Conservation (phyloP, 1,140 invertebrate genomes). For the Stenopsyche tienmushanensis region DNA sequence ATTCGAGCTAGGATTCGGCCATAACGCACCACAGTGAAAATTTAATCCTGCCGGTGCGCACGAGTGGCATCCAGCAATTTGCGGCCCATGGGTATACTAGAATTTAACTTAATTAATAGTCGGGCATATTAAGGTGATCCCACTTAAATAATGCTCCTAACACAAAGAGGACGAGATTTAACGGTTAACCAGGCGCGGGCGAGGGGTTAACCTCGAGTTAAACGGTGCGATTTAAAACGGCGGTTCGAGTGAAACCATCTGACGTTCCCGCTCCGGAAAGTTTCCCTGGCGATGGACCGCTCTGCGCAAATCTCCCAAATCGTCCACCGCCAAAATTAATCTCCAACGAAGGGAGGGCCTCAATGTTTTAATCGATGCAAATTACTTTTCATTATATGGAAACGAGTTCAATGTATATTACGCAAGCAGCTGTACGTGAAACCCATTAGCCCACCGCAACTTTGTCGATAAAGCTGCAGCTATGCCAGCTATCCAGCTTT, state of each 20-base stretch:
- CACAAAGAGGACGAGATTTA: conserved; percentile 8
- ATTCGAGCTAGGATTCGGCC: too few relatives aligned
- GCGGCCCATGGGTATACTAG: conserved; percentile 6
- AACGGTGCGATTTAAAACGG: conserved; percentile 15
- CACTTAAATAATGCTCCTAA: conserved; percentile 14
- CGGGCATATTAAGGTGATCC: conserved; percentile 25
- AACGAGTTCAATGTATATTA: too few relatives aligned
- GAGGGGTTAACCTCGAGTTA: conserved; percentile 15
- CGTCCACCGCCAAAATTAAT: background rate
- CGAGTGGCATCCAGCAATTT: conserved; percentile 3
- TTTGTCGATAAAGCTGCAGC: too few relatives aligned
- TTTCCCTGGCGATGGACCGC: background rate
- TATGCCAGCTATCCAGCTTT: too few relatives aligned
- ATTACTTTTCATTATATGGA: too few relatives aligned
- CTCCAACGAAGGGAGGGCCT: background rate
- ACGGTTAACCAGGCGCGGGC: conserved; percentile 18
- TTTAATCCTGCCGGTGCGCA: background rate
- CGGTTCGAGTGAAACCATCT: background rate
- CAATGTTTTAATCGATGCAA: background rate
- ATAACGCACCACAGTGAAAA: too few relatives aligned
- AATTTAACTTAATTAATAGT: conserved; percentile 29
- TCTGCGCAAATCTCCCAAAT: background rate
- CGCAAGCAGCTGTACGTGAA: too few relatives aligned
- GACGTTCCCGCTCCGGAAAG: background rate
- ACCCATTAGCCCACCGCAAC: too few relatives aligned